A percentile compares a stretch with the other conserved stretches of the same genome.
These are phyloP conservation scores for Tyria jacobaeae DNA, from an alignment of 2,888 invertebrate genomes.

Conservation along the genomic window DNA sequence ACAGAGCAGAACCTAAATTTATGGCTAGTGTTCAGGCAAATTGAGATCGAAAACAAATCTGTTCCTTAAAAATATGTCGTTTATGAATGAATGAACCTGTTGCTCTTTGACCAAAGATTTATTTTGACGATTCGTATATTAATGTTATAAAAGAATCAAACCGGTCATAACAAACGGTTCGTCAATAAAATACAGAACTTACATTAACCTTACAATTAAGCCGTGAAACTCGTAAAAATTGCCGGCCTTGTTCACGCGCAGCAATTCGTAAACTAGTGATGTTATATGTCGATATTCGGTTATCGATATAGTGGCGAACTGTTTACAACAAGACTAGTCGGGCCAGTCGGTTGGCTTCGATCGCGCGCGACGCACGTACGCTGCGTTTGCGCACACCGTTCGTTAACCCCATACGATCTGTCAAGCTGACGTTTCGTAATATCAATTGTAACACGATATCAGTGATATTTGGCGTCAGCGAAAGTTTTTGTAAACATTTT, in stretches of 20 bases:
- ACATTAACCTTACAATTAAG: conserved; percentile 36
- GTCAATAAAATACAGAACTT: conserved; percentile 35
- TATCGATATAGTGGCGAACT: conserved; percentile 81
- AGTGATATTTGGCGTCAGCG: conserved; percentile 44
- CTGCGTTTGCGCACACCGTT: conserved; percentile 63
- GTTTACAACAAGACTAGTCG: conserved; percentile 54
- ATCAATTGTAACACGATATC: conserved; percentile 56
- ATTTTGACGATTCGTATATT: conserved; percentile 6
- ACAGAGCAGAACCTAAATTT: too few species aligned
- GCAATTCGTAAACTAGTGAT: conserved; percentile 59
- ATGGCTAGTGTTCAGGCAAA: too few species aligned
- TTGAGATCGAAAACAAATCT: neutral
- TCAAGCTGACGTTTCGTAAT: conserved; percentile 78
- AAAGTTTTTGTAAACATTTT: conserved; percentile 44
- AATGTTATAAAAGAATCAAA: conserved; percentile 11
- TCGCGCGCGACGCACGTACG: conserved; percentile 71
- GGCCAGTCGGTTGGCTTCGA: conserved; percentile 69
- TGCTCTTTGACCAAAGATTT: neutral
- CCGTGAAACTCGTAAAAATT: conserved; percentile 48
- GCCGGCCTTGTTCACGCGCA: conserved; percentile 58
- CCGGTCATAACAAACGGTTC: conserved; percentile 27
- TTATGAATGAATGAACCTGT: neutral
- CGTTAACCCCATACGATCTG: conserved; percentile 76
- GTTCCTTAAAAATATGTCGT: neutral
- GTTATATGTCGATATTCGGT: conserved; percentile 64